Conservation (phyloP, 2,113 vertebrate genomes). For the Muscicapa adusta region DNA sequence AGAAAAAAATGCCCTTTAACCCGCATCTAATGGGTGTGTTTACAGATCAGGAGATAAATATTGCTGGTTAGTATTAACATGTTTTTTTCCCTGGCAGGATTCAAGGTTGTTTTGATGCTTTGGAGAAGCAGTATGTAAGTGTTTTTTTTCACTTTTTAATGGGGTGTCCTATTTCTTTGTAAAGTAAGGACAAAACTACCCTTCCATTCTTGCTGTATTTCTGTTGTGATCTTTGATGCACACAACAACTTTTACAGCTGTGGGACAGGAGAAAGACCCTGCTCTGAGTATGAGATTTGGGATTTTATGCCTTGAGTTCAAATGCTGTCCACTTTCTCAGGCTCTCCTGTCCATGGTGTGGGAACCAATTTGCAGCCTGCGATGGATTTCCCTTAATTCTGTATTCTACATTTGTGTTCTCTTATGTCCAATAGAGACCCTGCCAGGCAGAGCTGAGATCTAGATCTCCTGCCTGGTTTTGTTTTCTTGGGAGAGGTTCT, state of each 20-base stretch:
- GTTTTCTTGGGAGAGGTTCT: not conserved
- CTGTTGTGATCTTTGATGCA: not conserved
- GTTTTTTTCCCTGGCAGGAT: slow-evolving; percentile 69
- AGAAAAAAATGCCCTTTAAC: not conserved
- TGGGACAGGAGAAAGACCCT: not conserved
- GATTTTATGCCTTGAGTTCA: not conserved
- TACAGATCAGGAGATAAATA: slow-evolving; percentile 13
- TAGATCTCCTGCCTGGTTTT: not conserved
- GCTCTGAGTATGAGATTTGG: not conserved
- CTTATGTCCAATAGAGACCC: not conserved
- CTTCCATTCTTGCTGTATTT: not conserved
- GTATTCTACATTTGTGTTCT: not conserved
- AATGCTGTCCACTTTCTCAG: not conserved
- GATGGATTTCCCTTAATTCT: not conserved
- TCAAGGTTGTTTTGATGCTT: slow-evolving; percentile 78
- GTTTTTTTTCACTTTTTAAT: not conserved
- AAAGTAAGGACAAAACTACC: not conserved
- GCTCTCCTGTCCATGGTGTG: not conserved
- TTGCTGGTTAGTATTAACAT: slow-evolving; percentile 23
- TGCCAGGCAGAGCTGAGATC: not conserved
- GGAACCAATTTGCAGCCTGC: not conserved
- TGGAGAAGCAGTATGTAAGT: slow-evolving; percentile 78
- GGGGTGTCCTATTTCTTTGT: not conserved
- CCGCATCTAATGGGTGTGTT: not conserved
- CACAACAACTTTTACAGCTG: not conserved